These are phyloP conservation scores for Leptopilina boulardi DNA, from an alignment of 1,140 invertebrate genomes.

Conservation along the genomic window DNA sequence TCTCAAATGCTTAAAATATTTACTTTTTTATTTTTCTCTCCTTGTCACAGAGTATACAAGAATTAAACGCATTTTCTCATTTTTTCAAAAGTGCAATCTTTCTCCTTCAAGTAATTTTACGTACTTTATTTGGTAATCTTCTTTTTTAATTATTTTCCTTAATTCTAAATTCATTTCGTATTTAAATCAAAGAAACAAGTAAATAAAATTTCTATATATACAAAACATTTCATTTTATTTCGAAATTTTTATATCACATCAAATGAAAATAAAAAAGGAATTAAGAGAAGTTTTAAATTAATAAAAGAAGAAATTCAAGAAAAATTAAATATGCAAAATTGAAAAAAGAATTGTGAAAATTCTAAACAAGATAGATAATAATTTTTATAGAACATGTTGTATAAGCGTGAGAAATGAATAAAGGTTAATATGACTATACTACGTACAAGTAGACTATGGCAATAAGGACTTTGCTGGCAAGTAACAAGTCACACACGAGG, in stretches of 20 bases:
- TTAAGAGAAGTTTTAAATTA: no score
- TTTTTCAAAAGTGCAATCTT: neutral
- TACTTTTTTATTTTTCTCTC: neutral
- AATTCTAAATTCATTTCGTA: no score
- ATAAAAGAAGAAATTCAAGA: neutral
- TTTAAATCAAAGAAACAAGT: no score
- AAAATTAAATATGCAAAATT: neutral
- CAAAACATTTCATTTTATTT: no score
- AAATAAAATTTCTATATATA: no score
- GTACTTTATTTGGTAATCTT: no score
- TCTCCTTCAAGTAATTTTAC: no score
- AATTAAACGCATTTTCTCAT: neutral
- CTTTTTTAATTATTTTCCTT: no score
- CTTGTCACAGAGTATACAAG: neutral
- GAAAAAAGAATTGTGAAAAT: neutral
- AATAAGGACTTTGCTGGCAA: slow-evolving; percentile 40
- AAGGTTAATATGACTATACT: neutral
- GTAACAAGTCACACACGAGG: slow-evolving; percentile 41
- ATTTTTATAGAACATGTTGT: neutral
- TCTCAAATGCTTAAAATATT: neutral
- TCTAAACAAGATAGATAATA: neutral
- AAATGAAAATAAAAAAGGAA: no score
- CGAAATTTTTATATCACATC: no score
- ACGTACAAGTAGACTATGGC: neutral
- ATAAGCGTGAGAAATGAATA: neutral